Evolutionary conservation across 2,888 invertebrate genomes (phyloP).

Genomic region (Phaonia tiefii): DNA sequence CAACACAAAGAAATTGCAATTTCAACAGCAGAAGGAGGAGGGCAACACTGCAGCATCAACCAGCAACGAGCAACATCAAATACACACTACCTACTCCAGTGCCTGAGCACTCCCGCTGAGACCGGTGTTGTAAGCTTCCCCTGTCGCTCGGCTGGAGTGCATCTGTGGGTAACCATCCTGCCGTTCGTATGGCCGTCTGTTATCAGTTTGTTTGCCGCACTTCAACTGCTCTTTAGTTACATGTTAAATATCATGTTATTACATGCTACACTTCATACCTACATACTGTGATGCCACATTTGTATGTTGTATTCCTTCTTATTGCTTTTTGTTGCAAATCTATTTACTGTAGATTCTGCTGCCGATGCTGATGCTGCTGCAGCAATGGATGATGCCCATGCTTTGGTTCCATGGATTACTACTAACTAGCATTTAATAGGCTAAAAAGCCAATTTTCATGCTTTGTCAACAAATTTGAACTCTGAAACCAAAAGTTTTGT

Average conservation of each 20-base stretch:
- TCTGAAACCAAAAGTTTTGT: slow-evolving; percentile 26
- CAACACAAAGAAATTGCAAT: slow-evolving; percentile 18
- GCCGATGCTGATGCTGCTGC: not conserved
- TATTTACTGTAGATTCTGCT: slow-evolving; percentile 30
- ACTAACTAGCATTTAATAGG: slow-evolving; percentile 63
- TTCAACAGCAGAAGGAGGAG: slow-evolving; percentile 1
- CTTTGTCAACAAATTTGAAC: slow-evolving; percentile 55
- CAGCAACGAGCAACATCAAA: not conserved
- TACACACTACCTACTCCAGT: not conserved
- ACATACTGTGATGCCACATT: not conserved
- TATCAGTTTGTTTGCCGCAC: not conserved
- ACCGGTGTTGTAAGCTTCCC: not conserved
- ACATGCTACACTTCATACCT: slow-evolving; percentile 48
- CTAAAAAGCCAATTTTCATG: slow-evolving; percentile 62
- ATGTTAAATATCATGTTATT: slow-evolving; percentile 53
- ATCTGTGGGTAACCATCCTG: not conserved
- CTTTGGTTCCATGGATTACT: slow-evolving; percentile 1
- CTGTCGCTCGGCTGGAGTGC: not conserved
- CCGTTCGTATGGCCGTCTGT: too few relatives aligned
- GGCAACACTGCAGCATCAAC: not conserved
- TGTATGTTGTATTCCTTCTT: not conserved
- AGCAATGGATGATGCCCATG: not conserved
- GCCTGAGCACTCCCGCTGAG: slow-evolving; percentile 30
- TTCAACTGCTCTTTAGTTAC: slow-evolving; percentile 36
- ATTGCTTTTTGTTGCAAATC: slow-evolving; percentile 25